Evolutionary conservation across 2,888 invertebrate species (phyloP).

Genomic region (Trimorus sp.): DNA sequence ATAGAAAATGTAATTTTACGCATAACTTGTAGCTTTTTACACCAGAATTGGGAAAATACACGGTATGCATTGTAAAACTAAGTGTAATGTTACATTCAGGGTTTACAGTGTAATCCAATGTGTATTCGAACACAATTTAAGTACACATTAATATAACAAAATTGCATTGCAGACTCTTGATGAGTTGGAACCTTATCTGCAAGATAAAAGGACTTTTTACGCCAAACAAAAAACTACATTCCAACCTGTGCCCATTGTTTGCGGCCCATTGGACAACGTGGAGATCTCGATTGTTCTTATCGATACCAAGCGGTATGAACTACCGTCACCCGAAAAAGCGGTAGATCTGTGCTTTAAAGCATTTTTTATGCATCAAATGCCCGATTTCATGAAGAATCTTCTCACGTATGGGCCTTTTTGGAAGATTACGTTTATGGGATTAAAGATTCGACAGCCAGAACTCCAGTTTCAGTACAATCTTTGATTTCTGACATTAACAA

Average conservation of each 20-base stretch:
- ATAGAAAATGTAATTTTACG: too few species aligned
- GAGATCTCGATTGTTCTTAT: neutral
- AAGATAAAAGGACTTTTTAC: neutral
- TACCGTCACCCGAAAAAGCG: neutral
- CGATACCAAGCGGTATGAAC: neutral
- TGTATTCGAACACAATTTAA: too few species aligned
- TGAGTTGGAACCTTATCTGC: neutral
- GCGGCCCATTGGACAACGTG: neutral
- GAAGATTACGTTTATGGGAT: constrained; percentile 3
- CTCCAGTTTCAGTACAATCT: neutral
- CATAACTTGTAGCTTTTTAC: too few species aligned
- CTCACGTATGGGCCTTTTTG: constrained; percentile 15
- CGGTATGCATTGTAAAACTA: too few species aligned
- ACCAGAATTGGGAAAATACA: too few species aligned
- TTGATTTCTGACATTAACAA: constrained; percentile 14
- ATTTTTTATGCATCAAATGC: constrained; percentile 14
- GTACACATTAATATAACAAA: too few species aligned
- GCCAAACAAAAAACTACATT: neutral
- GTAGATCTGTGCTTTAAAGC: constrained; percentile 10
- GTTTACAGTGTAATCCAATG: too few species aligned
- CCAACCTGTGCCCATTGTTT: neutral
- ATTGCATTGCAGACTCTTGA: too few species aligned
- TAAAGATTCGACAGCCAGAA: neutral
- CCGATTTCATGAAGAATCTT: constrained; percentile 11
- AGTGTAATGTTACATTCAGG: too few species aligned